Percentiles rank a stretch among this genome's conserved stretches.
Conservation (phyloP, 2,888 invertebrate species). For the Lordiphosa fenestrarum region DNA sequence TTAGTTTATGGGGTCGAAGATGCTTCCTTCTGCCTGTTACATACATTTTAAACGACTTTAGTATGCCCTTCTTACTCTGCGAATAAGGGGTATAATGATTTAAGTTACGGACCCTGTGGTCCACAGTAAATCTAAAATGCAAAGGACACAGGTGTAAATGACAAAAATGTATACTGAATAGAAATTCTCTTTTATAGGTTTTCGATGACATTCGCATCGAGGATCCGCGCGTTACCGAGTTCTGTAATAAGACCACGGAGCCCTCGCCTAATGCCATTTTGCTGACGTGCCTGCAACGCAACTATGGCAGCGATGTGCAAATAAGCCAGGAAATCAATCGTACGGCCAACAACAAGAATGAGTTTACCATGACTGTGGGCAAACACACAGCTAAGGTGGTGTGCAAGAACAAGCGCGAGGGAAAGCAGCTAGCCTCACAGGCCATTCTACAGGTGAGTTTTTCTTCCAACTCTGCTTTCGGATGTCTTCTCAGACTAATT, state of each 20-base stretch:
- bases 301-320: constrained; percentile 94
- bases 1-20: too few species aligned
- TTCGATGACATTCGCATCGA: constrained; percentile 96
- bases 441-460: constrained; percentile 89
- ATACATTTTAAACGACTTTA: too few species aligned
- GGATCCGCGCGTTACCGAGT: constrained; percentile 95
- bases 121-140: too few species aligned
- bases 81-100: too few species aligned
- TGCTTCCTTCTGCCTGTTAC: too few species aligned
- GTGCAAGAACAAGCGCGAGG: constrained; percentile 98
- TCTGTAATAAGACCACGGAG: constrained; percentile 97
- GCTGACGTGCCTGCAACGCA: constrained; percentile 93
- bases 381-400: constrained; percentile 93
- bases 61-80: too few species aligned
- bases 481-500: not conserved
- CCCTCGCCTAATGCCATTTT: constrained; percentile 96
- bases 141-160: too few species aligned
- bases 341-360: constrained; percentile 93
- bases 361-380: constrained; percentile 96
- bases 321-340: constrained; percentile 93
- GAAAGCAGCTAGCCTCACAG: constrained; percentile 97
- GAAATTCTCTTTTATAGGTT: constrained; percentile 81
- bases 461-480: too few species aligned
- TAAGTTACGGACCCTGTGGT: too few species aligned
- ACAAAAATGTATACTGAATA: too few species aligned